These are phyloP conservation scores for Psilanteris sp. DNA, from an alignment of 1,140 invertebrate species.

Conservation along the genomic window DNA sequence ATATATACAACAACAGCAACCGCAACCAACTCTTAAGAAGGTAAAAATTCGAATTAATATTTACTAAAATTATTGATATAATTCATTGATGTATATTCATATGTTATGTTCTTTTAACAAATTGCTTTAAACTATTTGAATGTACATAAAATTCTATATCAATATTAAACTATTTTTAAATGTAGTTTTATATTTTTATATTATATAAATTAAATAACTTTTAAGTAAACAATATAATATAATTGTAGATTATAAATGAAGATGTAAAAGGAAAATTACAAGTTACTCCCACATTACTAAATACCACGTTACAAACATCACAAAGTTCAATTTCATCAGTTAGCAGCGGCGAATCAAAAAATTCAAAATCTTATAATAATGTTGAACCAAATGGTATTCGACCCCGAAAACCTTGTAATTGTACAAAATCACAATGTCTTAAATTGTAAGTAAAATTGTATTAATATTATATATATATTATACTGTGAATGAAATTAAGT, in stretches of 20 bases:
- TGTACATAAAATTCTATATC: too few relatives aligned
- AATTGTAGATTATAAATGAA: too few relatives aligned
- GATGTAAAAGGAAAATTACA: conserved; percentile 72
- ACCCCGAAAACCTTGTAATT: conserved; percentile 97
- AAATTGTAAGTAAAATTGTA: conserved; percentile 87
- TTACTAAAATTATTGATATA: too few relatives aligned
- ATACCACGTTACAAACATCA: conserved; percentile 70
- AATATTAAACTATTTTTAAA: too few relatives aligned
- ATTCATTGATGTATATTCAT: too few relatives aligned
- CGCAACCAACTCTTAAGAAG: too few relatives aligned
- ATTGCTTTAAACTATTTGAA: too few relatives aligned
- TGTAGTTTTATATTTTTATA: too few relatives aligned
- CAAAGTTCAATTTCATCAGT: conserved; percentile 69
- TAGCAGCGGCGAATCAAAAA: conserved; percentile 67
- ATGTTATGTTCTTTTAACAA: too few relatives aligned
- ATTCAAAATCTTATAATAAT: conserved; percentile 68
- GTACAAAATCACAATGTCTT: conserved; percentile 98
- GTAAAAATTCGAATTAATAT: too few relatives aligned
- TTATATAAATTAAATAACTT: not conserved
- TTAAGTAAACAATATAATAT: conserved; percentile 60
- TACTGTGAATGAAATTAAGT: too few relatives aligned
- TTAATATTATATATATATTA: conserved; percentile 11
- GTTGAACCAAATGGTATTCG: conserved; percentile 85
- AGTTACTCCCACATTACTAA: conserved; percentile 68
- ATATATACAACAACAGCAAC: too few relatives aligned